phyloP scores from a whole-genome alignment of 2,888 invertebrate genomes.

The Phalera bucephala region DNA sequence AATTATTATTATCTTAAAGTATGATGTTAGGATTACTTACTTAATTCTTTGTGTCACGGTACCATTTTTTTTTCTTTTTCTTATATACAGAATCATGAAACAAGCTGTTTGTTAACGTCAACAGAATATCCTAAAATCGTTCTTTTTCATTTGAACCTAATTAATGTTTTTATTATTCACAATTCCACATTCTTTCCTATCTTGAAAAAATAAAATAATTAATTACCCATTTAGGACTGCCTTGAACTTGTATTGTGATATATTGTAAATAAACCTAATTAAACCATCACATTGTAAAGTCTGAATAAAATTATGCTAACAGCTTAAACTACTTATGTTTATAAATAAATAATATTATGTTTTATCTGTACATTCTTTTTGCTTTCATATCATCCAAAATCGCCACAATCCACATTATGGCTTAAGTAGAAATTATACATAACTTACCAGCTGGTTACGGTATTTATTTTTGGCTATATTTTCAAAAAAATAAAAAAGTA shows the following conservation, averaged over 20 bases:
- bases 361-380: constrained; percentile 2
- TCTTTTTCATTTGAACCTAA: constrained; percentile 4
- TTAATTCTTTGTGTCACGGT: constrained; percentile 19
- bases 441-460: too few relatives aligned
- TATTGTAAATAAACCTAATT: constrained; percentile 47
- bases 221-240: constrained; percentile 46
- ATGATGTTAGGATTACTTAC: too few relatives aligned
- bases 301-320: constrained; percentile 12
- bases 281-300: constrained; percentile 28
- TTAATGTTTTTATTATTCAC: neutral
- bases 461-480: too few relatives aligned
- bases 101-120: too few relatives aligned
- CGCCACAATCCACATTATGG: too few relatives aligned
- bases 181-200: neutral
- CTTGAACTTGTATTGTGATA: constrained; percentile 68
- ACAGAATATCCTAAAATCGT: too few relatives aligned
- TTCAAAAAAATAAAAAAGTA: too few relatives aligned
- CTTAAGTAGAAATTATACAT: too few relatives aligned
- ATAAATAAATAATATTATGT: too few relatives aligned
- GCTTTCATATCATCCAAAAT: constrained; percentile 9
- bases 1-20: constrained; percentile 4
- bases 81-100: too few relatives aligned
- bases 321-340: constrained; percentile 2
- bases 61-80: too few relatives aligned
- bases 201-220: neutral